These are phyloP conservation scores for Dermatemys mawii DNA, from an alignment of 2,113 vertebrate species.

Conservation along the genomic window DNA sequence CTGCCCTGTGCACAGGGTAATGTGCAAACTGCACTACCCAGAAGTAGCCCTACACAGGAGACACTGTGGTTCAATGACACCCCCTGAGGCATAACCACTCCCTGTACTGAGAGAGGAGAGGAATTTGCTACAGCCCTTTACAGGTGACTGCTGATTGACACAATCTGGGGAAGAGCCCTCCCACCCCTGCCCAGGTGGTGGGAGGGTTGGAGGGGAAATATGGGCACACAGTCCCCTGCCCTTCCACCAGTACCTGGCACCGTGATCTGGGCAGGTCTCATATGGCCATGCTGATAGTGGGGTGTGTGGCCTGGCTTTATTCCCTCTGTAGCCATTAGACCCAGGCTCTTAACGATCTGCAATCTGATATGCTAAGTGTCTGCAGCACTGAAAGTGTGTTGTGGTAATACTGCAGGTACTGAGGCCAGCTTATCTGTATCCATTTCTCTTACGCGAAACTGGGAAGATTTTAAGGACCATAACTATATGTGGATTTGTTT, in stretches of 20 bases:
- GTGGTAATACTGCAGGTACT: background rate
- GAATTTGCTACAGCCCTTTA: background rate
- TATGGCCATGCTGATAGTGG: background rate
- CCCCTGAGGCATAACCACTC: background rate
- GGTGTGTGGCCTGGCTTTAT: background rate
- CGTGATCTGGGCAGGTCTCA: background rate
- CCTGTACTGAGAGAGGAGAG: background rate
- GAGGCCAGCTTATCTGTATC: background rate
- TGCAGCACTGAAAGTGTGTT: background rate
- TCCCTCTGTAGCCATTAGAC: background rate
- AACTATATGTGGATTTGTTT: fast-evolving
- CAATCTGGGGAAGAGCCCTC: background rate
- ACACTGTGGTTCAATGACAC: fast-evolving
- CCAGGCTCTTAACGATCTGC: background rate
- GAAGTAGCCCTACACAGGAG: fast-evolving
- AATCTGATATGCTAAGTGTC: background rate
- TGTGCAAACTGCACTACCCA: background rate
- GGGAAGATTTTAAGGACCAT: background rate
- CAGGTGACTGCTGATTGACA: background rate
- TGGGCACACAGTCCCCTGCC: background rate
- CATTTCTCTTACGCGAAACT: background rate
- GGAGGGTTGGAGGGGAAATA: background rate
- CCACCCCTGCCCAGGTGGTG: fast-evolving
- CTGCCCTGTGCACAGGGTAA: background rate
- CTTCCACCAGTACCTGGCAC: background rate